These are phyloP conservation scores for Macheiramphus alcinus DNA, from an alignment of 2,113 vertebrate genomes.

Conservation along the genomic window DNA sequence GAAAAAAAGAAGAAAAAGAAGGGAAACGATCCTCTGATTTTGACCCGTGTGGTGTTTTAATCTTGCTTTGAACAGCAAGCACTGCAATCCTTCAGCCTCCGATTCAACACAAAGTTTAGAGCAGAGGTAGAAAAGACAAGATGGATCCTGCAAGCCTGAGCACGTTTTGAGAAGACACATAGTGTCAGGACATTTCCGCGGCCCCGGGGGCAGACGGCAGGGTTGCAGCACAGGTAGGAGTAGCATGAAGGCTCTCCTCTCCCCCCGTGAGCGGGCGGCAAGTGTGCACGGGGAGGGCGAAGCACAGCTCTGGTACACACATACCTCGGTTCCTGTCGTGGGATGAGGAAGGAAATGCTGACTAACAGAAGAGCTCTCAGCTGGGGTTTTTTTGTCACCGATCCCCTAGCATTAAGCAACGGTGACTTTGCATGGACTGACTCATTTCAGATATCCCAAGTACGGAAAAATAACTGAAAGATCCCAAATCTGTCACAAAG, in stretches of 20 bases:
- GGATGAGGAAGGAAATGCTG: slow-evolving; percentile 54
- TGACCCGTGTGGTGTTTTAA: background rate
- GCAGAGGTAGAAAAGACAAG: background rate
- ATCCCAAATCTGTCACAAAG: background rate
- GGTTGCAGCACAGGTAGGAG: background rate
- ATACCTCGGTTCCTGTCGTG: background rate
- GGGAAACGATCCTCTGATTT: background rate
- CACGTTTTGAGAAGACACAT: background rate
- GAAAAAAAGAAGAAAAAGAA: background rate
- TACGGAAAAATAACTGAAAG: background rate
- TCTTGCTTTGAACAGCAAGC: background rate
- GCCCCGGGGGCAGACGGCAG: background rate
- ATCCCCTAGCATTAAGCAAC: background rate
- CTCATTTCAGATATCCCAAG: slow-evolving; percentile 8
- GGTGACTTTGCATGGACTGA: background rate
- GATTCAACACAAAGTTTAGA: background rate
- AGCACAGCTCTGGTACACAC: background rate
- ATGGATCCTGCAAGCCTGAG: background rate
- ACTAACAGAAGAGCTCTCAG: background rate
- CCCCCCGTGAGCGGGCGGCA: background rate
- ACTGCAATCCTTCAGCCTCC: background rate
- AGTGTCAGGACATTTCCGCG: slow-evolving; percentile 11
- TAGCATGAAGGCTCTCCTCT: background rate
- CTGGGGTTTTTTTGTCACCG: background rate
- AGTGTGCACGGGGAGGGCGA: background rate